Base-by-base conservation (phyloP, 2,888 invertebrate species). In the Anaspis maculata region DNA sequence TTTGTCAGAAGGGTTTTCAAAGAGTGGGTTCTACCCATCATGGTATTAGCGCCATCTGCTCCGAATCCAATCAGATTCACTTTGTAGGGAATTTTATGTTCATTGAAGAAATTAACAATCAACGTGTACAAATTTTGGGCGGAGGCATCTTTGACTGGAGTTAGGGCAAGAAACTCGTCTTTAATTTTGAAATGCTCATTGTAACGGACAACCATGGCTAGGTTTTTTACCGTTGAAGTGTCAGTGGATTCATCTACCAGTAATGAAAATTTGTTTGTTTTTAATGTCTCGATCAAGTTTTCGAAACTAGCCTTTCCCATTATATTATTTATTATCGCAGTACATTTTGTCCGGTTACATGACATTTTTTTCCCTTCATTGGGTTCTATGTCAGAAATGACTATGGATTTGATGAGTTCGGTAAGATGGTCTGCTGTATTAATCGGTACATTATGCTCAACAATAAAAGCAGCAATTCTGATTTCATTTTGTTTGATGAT, bases 31-130 rank as follows among this genome's bases (percentile, higher is more conserved):
- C 27, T 25, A 2, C 57, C 58, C 41, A 55, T 50, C 59, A 61
- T 60, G 1, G 48, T 46, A 42, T 49, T 58, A 3, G 59, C 57
- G 10, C 59, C 56, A 45, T 62, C 59, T n/a, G 55, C 49, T 16
- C 51, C 57, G 43, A 59, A 61, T 2, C 57, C 59, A 25, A 60
- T 49, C 45, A 59, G 37, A 58, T 53, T 22, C n/a, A 5, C n/a
- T n/a, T n/a, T n/a, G n/a, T n/a, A n/a, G n/a, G n/a, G n/a, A n/a
- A n/a, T n/a, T n/a, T 46, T 37, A 10, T 24, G 6, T 9, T 24
- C 11, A 10, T 5, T 10, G 9, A 24, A 9, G 7, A 24, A 24
- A 24, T 24, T 24, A 5, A 9, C 10, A 5, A 24, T 10, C 6
- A 11, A 24, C 11, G 10, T 5, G 10, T 9, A 24, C 10, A 24